phyloP scores from a whole-genome alignment of 2,113 vertebrate genomes.

The Nycticorax nycticorax region DNA sequence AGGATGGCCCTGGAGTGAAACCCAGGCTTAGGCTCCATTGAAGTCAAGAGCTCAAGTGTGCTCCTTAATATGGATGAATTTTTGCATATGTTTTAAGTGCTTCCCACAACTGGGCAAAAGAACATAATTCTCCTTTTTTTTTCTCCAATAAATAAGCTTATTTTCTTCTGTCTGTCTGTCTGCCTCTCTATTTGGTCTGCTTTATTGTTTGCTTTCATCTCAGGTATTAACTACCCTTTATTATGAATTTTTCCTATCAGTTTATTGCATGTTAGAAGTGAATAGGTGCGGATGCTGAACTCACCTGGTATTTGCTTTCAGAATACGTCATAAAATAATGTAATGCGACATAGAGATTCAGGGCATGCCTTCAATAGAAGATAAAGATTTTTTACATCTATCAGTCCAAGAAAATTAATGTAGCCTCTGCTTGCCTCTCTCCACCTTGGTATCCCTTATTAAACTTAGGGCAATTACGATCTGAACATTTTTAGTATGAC shows the following conservation, averaged over 20 bases:
- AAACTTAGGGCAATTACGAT: conserved; percentile 9
- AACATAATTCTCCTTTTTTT: neutral
- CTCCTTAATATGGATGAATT: neutral
- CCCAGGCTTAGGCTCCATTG: neutral
- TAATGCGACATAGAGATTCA: neutral
- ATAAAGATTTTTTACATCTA: conserved; percentile 9
- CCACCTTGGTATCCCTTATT: conserved; percentile 43
- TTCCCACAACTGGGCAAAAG: neutral
- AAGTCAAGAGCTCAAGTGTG: neutral
- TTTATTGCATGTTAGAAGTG: neutral
- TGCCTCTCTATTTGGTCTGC: neutral
- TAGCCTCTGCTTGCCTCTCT: neutral
- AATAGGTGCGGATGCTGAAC: neutral
- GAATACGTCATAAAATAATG: neutral
- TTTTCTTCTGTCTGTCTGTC: neutral
- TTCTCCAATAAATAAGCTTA: neutral
- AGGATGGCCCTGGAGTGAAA: neutral
- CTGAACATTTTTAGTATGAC: conserved; percentile 28
- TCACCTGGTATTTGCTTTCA: neutral
- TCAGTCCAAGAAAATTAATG: conserved; percentile 25
- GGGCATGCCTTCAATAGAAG: neutral
- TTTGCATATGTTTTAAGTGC: neutral
- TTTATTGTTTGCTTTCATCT: neutral
- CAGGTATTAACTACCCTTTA: neutral
- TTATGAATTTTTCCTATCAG: neutral